Evolutionary conservation across 1,140 invertebrate genomes (phyloP), one percentile per base, ranked within the genome.

Genomic region (Euwallacea similis): DNA sequence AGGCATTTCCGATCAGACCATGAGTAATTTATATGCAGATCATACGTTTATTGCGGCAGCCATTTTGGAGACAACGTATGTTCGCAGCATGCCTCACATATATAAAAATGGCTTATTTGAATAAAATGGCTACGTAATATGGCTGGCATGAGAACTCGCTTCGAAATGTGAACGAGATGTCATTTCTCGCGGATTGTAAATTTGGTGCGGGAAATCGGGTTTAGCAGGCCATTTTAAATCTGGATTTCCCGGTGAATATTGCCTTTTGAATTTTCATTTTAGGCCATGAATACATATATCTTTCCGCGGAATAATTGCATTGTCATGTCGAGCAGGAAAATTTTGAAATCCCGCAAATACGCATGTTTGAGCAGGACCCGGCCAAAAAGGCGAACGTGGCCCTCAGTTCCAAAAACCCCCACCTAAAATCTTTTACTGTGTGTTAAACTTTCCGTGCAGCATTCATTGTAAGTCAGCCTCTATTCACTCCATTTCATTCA

Each of bases 51-150:
- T 41, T 75, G 73, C 71, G 50, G 59, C 67, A 60, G 73, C 71
- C 73, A 66, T 74, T 74, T 72, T 61, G 55, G 16, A 72, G 71
- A 72, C 65, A 61, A 74, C 63, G 71, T 70, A 72, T 74, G 73
- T 72, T 73, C 70, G 63, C 71, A 67, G 71, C 33, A 65, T 70
- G 58, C 65, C 65, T 15, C 65, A 66, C 66, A 72, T 70, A 65
- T 56, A 66, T 71, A 69, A 72, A 75, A 74, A 69, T 73, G 73
- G 66, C 72, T 65, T 72, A 72, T 75, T 72, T 73, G 71, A 75
- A 75, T 75, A 75, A 75, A 72, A 66, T 68, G 33, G 59, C 54
- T n/a, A 41, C 54, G 41, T 50, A 62, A 69, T 55, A 60, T 68
- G 55, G 66, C 16, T 42, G 9, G 43, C 56, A 68, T 11, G 55